Percentiles rank a stretch among this genome's conserved stretches.
Conservation (phyloP, 2,888 invertebrate genomes). For the Cremastinae sp. region DNA sequence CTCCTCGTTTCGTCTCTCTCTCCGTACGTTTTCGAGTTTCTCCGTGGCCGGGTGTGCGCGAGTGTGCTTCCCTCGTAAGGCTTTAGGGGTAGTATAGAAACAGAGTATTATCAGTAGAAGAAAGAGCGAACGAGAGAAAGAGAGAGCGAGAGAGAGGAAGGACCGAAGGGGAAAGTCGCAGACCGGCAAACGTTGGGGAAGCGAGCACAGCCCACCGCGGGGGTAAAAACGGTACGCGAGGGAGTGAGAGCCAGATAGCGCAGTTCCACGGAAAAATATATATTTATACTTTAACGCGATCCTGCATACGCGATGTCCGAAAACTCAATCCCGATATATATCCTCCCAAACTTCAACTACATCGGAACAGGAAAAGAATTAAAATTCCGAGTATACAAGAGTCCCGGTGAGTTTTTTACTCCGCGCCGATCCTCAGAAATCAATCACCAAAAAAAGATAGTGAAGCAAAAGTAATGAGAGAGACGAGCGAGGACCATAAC, state of each 20-base stretch:
- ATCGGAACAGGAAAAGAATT: too few relatives aligned
- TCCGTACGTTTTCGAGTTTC: slow-evolving; percentile 29
- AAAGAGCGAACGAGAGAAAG: slow-evolving; percentile 26
- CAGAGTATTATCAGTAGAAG: slow-evolving; percentile 36
- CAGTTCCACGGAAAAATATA: slow-evolving; percentile 33
- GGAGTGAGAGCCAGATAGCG: slow-evolving; percentile 54
- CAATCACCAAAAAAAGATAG: too few relatives aligned
- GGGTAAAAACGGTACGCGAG: slow-evolving; percentile 47
- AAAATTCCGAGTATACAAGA: too few relatives aligned
- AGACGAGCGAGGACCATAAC: too few relatives aligned
- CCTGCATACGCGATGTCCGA: not conserved
- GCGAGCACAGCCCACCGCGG: slow-evolving; percentile 40
- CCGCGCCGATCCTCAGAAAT: too few relatives aligned
- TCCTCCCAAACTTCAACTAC: too few relatives aligned
- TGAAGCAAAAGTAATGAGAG: too few relatives aligned
- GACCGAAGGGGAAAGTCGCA: slow-evolving; percentile 55
- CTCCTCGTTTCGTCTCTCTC: slow-evolving; percentile 5
- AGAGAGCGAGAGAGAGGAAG: slow-evolving; percentile 47
- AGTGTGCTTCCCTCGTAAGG: slow-evolving; percentile 57
- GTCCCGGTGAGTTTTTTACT: too few relatives aligned
- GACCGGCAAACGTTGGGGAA: slow-evolving; percentile 56
- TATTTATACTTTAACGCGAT: slow-evolving; percentile 3
- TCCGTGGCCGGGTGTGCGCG: slow-evolving; percentile 42
- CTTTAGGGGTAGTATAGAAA: slow-evolving; percentile 53
- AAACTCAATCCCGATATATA: not conserved